Evolutionary conservation across 2,888 invertebrate species (phyloP).

Genomic region (Suillia variegata): DNA sequence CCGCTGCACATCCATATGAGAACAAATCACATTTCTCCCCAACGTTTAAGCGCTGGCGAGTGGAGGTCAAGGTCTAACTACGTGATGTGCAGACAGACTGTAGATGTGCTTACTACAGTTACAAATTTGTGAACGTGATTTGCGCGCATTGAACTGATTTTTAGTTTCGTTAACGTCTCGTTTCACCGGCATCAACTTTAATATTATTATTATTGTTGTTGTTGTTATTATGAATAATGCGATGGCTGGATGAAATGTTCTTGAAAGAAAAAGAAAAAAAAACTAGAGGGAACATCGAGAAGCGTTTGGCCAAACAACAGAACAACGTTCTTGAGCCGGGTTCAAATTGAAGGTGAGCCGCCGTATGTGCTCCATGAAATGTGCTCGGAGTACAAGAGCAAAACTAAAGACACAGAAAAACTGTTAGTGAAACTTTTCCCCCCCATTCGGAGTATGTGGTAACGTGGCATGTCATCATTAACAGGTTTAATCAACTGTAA

Average conservation of each 20-base stretch:
- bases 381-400: no score
- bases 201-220: no score
- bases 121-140: constrained; percentile 19
- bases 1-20: no score
- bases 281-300: not conserved
- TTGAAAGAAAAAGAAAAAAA: not conserved
- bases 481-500: constrained; percentile 20
- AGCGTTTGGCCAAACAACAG: not conserved
- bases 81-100: constrained; percentile 19
- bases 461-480: not conserved
- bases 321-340: not conserved
- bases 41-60: no score
- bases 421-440: not conserved
- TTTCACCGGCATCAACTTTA: no score
- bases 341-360: not conserved
- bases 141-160: constrained; percentile 22
- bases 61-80: constrained; percentile 16
- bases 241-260: not conserved
- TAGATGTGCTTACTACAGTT: constrained; percentile 5
- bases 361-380: no score
- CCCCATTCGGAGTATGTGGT: no score
- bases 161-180: constrained; percentile 7
- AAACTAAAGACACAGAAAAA: no score
- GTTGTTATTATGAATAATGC: not conserved
- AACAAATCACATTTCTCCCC: no score